These are phyloP conservation scores for Drosophila erecta DNA, from an alignment of 1,140 invertebrate genomes.

Conservation along the genomic window DNA sequence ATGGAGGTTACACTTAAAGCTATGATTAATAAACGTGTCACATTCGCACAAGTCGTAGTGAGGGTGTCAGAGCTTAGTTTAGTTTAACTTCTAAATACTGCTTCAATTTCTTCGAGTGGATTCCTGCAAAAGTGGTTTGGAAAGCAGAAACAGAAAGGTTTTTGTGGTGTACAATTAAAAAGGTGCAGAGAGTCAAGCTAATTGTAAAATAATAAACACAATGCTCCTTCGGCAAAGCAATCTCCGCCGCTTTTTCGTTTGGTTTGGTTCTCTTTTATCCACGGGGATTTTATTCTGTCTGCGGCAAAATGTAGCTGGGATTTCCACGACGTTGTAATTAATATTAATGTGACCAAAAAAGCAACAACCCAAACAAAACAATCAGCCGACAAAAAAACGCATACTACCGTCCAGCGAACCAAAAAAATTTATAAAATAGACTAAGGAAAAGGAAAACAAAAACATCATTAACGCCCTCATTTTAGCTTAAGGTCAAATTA, in stretches of 20 bases:
- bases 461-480: slow-evolving; percentile 83
- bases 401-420: slow-evolving; percentile 33
- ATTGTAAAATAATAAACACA: slow-evolving; percentile 51
- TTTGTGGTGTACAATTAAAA: slow-evolving; percentile 60
- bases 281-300: slow-evolving; percentile 21
- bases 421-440: slow-evolving; percentile 59
- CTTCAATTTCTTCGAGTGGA: slow-evolving; percentile 84
- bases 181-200: slow-evolving; percentile 49
- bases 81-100: slow-evolving; percentile 84
- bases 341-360: slow-evolving; percentile 73
- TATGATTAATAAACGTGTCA: slow-evolving; percentile 64
- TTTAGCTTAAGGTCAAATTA: slow-evolving; percentile 82
- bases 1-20: slow-evolving; percentile 41
- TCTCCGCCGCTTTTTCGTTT: slow-evolving; percentile 18
- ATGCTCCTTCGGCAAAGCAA: slow-evolving; percentile 20
- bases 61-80: slow-evolving; percentile 59
- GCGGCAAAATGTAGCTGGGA: slow-evolving; percentile 24
- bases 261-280: slow-evolving; percentile 21
- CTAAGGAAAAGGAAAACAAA: slow-evolving; percentile 63
- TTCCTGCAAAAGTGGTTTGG: slow-evolving; percentile 79
- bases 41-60: slow-evolving; percentile 55
- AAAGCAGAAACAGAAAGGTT: slow-evolving; percentile 73
- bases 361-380: slow-evolving; percentile 58
- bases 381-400: slow-evolving; percentile 22
- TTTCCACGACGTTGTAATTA: slow-evolving; percentile 68